Evolutionary conservation across 2,888 invertebrate genomes (phyloP).

Genomic region (Spialia ferax): DNA sequence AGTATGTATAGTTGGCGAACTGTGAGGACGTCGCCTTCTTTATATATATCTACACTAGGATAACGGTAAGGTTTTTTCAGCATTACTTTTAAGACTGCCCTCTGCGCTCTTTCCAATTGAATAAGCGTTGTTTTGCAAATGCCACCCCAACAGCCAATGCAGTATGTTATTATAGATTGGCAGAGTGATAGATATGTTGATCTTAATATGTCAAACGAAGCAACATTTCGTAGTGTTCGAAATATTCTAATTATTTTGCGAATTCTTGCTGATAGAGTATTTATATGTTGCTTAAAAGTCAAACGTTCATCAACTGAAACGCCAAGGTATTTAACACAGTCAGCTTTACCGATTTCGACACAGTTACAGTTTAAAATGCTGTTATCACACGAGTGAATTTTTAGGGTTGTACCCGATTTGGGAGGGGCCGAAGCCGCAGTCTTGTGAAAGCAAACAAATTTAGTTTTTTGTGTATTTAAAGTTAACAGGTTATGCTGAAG

Average conservation of each 20-base stretch:
- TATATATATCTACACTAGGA: not conserved
- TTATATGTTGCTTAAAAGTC: not conserved
- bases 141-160: not conserved
- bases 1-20: not conserved
- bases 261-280: not conserved
- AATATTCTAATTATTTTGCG: not conserved
- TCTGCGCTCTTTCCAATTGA: not conserved
- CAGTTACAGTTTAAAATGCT: not conserved
- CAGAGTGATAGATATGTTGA: not conserved
- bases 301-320: not conserved
- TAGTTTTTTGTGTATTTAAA: too few relatives aligned
- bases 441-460: too few relatives aligned
- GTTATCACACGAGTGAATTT: not conserved
- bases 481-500: too few relatives aligned
- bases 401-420: not conserved
- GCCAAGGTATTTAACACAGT: not conserved
- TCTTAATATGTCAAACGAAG: not conserved
- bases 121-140: not conserved
- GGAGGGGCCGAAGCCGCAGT: too few relatives aligned
- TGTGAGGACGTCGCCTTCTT: not conserved
- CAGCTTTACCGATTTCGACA: not conserved
- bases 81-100: not conserved
- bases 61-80: constrained; percentile 6
- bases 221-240: not conserved
- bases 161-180: not conserved